Conservation (phyloP, 2,113 vertebrate species). For the Leptobrachium ailaonicum region DNA sequence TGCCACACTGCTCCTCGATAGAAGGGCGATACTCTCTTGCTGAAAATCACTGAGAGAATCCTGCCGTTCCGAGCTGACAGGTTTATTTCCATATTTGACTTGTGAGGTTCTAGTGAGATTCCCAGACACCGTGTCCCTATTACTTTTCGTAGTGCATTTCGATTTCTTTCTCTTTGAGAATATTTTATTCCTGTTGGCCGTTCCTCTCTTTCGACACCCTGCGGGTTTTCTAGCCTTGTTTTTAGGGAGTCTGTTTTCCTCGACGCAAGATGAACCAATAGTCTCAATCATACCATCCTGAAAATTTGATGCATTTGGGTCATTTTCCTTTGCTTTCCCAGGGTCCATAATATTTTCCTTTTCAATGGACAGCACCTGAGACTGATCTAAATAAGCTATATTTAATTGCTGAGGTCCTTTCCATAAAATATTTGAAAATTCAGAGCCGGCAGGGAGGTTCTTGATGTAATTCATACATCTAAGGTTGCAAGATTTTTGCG, state of each 20-base stretch:
- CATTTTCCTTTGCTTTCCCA: slow-evolving; percentile 13
- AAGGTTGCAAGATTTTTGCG: background rate
- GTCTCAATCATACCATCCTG: background rate
- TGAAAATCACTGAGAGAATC: slow-evolving; percentile 35
- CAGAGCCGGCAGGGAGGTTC: background rate
- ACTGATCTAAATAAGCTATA: background rate
- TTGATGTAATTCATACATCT: background rate
- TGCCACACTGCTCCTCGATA: slow-evolving; percentile 29
- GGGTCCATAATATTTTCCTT: slow-evolving; percentile 48
- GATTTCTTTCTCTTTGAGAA: background rate
- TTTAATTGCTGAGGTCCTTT: background rate
- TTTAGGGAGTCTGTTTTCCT: background rate
- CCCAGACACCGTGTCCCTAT: slow-evolving; percentile 8
- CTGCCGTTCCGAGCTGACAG: slow-evolving; percentile 30
- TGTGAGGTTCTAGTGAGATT: background rate
- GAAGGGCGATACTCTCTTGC: slow-evolving; percentile 25
- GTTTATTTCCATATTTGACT: slow-evolving; percentile 2
- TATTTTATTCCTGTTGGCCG: slow-evolving; percentile 49
- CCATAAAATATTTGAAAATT: background rate
- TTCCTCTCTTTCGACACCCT: slow-evolving; percentile 45
- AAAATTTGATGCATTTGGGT: background rate
- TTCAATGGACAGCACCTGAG: slow-evolving; percentile 29
- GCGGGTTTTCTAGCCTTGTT: slow-evolving; percentile 8
- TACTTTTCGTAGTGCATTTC: background rate
- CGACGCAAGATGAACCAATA: background rate